Conservation (phyloP, 1,140 invertebrate genomes). For the Lepidurus arcticus region DNA sequence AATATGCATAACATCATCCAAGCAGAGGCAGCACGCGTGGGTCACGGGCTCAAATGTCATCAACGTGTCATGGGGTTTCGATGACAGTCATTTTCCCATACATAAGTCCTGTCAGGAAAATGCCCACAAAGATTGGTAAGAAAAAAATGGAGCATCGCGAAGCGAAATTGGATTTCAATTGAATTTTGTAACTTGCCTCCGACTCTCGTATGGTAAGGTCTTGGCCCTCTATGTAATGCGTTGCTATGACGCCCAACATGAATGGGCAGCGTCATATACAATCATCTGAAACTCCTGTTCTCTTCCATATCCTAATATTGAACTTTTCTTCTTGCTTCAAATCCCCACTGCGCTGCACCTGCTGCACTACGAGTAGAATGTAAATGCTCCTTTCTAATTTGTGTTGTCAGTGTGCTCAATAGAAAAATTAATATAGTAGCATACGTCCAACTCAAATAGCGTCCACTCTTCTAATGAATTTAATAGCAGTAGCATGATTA, state of each 20-base stretch:
- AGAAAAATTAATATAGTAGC: not conserved
- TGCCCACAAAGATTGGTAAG: not conserved
- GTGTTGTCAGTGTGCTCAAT: not conserved
- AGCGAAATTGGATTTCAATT: conserved; percentile 8
- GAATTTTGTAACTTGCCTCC: conserved; percentile 3
- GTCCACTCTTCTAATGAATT: too few relatives aligned
- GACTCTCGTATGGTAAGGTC: not conserved
- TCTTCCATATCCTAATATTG: not conserved
- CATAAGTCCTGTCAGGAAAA: conserved; percentile 15
- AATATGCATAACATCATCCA: not conserved
- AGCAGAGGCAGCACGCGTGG: not conserved
- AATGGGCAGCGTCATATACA: conserved; percentile 1
- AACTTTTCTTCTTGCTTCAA: not conserved
- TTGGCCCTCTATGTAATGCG: not conserved
- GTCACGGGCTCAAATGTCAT: not conserved
- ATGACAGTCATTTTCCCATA: conserved; percentile 7
- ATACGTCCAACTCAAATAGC: too few relatives aligned
- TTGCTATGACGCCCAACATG: conserved; percentile 15
- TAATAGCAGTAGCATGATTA: too few relatives aligned
- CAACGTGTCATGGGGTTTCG: conserved; percentile 17
- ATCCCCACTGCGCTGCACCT: not conserved
- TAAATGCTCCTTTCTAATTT: not conserved
- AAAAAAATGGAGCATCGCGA: not conserved
- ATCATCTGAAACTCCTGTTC: conserved; percentile 7
- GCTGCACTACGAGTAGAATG: not conserved